Base-by-base conservation (phyloP, 1,140 invertebrate genomes). In the Meloidogyne exigua region DNA sequence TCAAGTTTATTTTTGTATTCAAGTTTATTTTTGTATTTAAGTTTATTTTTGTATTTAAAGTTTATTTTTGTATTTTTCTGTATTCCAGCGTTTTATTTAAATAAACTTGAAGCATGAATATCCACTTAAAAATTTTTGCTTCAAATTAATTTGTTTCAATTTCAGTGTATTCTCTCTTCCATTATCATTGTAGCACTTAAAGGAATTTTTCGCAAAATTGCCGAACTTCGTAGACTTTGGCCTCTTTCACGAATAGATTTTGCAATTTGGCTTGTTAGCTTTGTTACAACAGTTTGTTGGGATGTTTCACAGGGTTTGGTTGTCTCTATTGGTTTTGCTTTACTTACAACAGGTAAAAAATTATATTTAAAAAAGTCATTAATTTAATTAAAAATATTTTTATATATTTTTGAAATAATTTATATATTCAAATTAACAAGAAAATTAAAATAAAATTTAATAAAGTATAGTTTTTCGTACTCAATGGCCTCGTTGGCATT, bases 171-270 rank as follows among this genome's bases (percentile, higher is more conserved):
- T 75, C 82, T 86, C 3, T 79, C 84, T 10, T 75, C 82, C 13
- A 85, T 86, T 42, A 82, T 87, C 62, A 75, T 82, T 39, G 84
- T 86, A 5, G 85, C 84, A 10, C 64, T 87, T 36, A 81, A 77
- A 62, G 82, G 80, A n/a, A 85, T 86, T 73, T 81, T 85, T 67
- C 68, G 64, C 21, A 87, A 87, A 36, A 83, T 86, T 42, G 26
- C 49, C 0, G 87, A 87, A 11, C 75, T 87, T 1, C 57, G 71
- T 62, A 76, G 18, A 18, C 80, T 87, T 13, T 87, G 86, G 86
- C 85, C 83, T 3, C 66, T 87, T 2, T 87, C 85, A 7, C 88
- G 88, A 66, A 85, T 85, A 39, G 85, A 87, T 70, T 87, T 84
- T 81, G 79, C 66, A 49, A 87, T 86, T 67, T 86, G 85, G 84